Evolutionary conservation across 2,113 vertebrate species (phyloP).

Genomic region (Dasyprocta punctata): DNA sequence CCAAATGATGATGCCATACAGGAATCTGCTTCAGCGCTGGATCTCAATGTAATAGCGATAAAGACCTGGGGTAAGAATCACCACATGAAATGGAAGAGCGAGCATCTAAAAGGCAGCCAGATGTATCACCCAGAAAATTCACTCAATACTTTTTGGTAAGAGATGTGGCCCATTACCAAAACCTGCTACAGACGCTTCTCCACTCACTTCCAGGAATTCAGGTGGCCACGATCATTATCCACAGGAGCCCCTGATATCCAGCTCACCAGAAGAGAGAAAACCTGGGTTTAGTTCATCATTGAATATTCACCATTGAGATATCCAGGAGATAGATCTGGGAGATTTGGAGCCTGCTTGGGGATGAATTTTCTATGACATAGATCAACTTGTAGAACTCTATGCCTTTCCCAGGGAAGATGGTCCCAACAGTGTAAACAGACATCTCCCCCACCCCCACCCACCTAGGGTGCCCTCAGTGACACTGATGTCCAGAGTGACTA

Average conservation of each 20-base stretch:
- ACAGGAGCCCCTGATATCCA: not conserved
- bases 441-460: too few relatives aligned
- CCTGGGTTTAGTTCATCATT: not conserved
- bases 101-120: not conserved
- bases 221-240: not conserved
- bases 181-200: too few relatives aligned
- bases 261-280: not conserved
- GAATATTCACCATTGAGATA: not conserved
- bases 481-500: too few relatives aligned
- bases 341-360: too few relatives aligned
- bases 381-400: too few relatives aligned
- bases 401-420: too few relatives aligned
- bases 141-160: not conserved
- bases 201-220: not conserved
- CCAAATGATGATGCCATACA: not conserved
- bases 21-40: not conserved
- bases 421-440: too few relatives aligned
- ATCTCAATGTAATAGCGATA: not conserved
- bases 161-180: too few relatives aligned
- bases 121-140: too few relatives aligned
- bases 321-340: not conserved
- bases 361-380: too few relatives aligned
- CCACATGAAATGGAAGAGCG: not conserved
- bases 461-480: too few relatives aligned
- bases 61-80: constrained; percentile 55